Percentiles rank a stretch among this genome's conserved stretches.
phyloP scores from a whole-genome alignment of 2,888 invertebrate species.

The Carpatolechia fugitivella region DNA sequence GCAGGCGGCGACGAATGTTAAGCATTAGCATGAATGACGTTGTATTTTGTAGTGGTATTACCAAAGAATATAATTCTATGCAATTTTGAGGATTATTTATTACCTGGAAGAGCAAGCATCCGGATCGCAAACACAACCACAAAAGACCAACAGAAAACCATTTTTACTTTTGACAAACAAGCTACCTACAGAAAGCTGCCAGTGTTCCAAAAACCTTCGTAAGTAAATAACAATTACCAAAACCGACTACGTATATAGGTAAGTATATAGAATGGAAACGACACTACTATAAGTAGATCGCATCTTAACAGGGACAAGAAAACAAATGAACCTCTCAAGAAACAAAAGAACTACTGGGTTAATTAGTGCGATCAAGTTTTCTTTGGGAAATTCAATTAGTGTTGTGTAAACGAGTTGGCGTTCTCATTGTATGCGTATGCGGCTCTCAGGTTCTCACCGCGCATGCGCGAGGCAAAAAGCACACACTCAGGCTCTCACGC shows the following conservation, averaged over 20 bases:
- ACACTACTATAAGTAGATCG: too few relatives aligned
- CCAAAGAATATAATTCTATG: neutral
- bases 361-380: neutral
- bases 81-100: too few relatives aligned
- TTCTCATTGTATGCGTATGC: neutral
- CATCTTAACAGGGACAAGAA: neutral
- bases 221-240: too few relatives aligned
- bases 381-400: conserved; percentile 6
- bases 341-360: conserved; percentile 6
- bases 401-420: neutral
- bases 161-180: neutral
- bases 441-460: conserved; percentile 1
- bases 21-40: conserved; percentile 15
- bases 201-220: too few relatives aligned
- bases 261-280: neutral
- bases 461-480: neutral
- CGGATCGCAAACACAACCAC: neutral
- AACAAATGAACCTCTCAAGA: neutral
- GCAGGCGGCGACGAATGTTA: conserved; percentile 22
- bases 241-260: too few relatives aligned
- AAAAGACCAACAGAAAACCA: conserved; percentile 1
- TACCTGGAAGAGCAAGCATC: neutral
- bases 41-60: neutral
- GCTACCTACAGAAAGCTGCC: neutral
- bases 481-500: conserved; percentile 18